phyloP scores from a whole-genome alignment of 92 coral and sea anemone genomes.

The Porites evermanni region DNA sequence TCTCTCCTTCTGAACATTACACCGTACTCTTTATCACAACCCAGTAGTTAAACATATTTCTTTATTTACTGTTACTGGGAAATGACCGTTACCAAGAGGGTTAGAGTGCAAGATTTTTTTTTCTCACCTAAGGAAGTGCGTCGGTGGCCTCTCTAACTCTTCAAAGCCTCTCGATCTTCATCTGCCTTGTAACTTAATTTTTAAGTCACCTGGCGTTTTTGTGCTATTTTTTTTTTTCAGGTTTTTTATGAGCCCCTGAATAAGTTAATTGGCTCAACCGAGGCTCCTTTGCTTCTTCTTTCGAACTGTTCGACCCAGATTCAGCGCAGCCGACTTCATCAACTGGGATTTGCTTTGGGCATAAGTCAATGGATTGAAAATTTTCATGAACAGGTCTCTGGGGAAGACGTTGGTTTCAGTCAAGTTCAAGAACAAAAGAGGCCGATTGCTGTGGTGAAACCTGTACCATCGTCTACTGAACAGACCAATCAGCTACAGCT shows the following conservation, averaged over 20 bases:
- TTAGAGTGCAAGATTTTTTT: too few relatives aligned
- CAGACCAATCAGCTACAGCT: neutral
- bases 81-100: too few relatives aligned
- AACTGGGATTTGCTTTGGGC: conserved; percentile 83
- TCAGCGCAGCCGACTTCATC: conserved; percentile 80
- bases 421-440: conserved; percentile 12
- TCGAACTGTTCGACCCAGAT: conserved; percentile 67
- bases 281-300: conserved; percentile 70
- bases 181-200: too few relatives aligned
- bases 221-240: conserved; percentile 28
- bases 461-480: conserved; percentile 6
- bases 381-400: conserved; percentile 57
- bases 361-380: conserved; percentile 81
- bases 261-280: conserved; percentile 72
- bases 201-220: too few relatives aligned
- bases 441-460: conserved; percentile 74
- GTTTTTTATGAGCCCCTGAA: conserved; percentile 85
- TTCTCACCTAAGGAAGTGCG: too few relatives aligned
- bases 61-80: too few relatives aligned
- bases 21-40: too few relatives aligned
- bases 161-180: too few relatives aligned
- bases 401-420: conserved; percentile 13
- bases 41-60: too few relatives aligned
- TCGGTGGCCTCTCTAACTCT: too few relatives aligned
- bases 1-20: too few relatives aligned